Evolutionary conservation across 2,113 vertebrate genomes (phyloP), one percentile per base, ranked within the genome.

Genomic region (Motacilla alba): DNA sequence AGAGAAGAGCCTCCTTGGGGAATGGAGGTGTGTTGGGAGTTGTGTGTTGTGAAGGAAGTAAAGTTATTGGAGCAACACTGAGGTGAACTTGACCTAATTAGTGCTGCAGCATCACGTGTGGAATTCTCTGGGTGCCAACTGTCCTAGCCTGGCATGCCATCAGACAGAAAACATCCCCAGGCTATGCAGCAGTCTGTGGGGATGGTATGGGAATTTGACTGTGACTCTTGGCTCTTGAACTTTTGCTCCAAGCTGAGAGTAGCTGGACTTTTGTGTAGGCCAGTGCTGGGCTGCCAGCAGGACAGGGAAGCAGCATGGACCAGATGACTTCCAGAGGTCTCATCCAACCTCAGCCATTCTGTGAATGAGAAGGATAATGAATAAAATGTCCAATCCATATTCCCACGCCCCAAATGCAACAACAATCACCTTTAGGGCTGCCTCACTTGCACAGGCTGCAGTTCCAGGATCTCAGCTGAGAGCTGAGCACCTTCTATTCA

Each of bases 361-460:
- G 16, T 53, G 14, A 76, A 39, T 2, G 3, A 46, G 77, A 66
- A 55, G 7, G 11, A 13, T n/a, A 53, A 60, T 1, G 2, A 56
- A 30, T 28, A 79, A 82, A 58, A 87, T 37, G 11, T 13, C 13
- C 33, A 39, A 16, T 44, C 30, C 72, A 1, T 58, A 23, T 37
- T 35, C 6, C n/a, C 58, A 24, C 50, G 72, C 18, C 21, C 37
- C 18, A 73, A 76, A 79, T 39, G 9, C 18, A 85, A 11, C 7
- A 82, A 16, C 0, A 6, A 17, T 59, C 0, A 0, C 23, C 23
- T 26, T 82, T 24, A 30, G 27, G 37, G 16, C n/a, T 43, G 21
- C 12, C 26, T 80, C 27, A 50, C 85, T 46, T 76, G 3, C 39
- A 50, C 10, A 30, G 39, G 28, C 35, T 60, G 11, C 23, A 46